Base-by-base conservation (phyloP, 2,113 vertebrate genomes). In the Syngnathus floridae region DNA sequence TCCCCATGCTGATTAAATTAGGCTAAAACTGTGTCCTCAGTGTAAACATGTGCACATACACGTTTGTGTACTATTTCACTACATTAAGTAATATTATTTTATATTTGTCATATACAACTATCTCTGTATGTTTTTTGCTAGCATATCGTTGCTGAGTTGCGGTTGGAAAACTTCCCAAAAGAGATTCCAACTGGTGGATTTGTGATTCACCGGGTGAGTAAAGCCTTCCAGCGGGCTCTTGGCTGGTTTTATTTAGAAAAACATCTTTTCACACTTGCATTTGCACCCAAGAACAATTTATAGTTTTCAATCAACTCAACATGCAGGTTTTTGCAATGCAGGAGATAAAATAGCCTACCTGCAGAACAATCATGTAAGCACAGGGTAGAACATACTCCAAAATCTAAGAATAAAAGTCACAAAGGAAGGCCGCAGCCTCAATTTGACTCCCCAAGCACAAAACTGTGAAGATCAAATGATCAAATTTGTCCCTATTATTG, bases 161-260 rank as follows among this genome's bases (percentile, higher is more conserved):
- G 14, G 45, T 46, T 46, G 45, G 45, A 46, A 46, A 46, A 46
- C 45, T 4, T 46, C 14, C 4, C 26, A 11, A 22, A 54, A 9
- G 9, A 22, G 26, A 54, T 31, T 31, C 21, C 21, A 0, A 54
- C 51, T 54, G 21, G 49, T 66, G 31, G 36, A 49, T 22, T 64
- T 56, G 62, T 13, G 10, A 41, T 64, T 19, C 38, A 54, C 19
- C 58, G 4, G 41, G 64, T 69, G 57, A 81, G 78, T 70, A 62
- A 81, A 75, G 69, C 21, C 17, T 75, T 72, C 64, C 69, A 48
- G 52, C 57, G 41, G 70, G 48, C 65, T 31, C 26, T 31, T 31
- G 26, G 26, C 26, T 31, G 26, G 26, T 31, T 31, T 31, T 16
- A 14, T 46, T 46, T 46, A 17, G 13, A 14, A 8, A 9, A 41